Evolutionary conservation across 2,113 vertebrate genomes (phyloP).

Genomic region (Laticauda colubrina): DNA sequence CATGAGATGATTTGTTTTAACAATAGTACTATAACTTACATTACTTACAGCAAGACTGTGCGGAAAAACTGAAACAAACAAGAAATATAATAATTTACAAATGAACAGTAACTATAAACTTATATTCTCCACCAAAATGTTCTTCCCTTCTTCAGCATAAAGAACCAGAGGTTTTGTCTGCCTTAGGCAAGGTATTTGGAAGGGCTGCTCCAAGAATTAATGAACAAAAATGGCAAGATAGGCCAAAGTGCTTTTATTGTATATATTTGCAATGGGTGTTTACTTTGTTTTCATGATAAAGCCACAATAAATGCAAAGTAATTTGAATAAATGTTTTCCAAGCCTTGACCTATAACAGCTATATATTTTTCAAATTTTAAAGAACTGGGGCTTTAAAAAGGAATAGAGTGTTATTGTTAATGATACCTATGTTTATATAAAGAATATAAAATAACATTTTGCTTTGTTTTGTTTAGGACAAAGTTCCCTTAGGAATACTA

Average conservation of each 20-base stretch:
- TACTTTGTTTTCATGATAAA: constrained; percentile 17
- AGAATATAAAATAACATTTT: not conserved
- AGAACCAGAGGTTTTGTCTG: constrained; percentile 68
- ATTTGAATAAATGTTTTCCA: constrained; percentile 35
- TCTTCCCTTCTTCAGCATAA: constrained; percentile 71
- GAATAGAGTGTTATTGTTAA: not conserved
- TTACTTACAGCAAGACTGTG: constrained; percentile 45
- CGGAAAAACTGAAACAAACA: constrained; percentile 58
- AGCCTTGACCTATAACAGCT: not conserved
- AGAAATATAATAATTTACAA: constrained; percentile 63
- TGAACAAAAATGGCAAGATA: constrained; percentile 70
- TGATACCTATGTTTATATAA: not conserved
- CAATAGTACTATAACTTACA: constrained; percentile 12
- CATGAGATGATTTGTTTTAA: not conserved
- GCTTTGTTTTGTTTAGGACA: not conserved
- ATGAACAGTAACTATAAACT: constrained; percentile 51
- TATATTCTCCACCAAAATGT: constrained; percentile 65
- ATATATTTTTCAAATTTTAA: constrained; percentile 1
- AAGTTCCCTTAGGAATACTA: not conserved
- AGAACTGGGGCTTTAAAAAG: constrained; percentile 1
- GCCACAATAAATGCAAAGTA: constrained; percentile 49
- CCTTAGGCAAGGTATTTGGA: constrained; percentile 74
- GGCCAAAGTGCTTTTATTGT: constrained; percentile 67
- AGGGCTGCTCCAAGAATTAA: constrained; percentile 67
- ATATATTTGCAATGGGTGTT: constrained; percentile 23